Conservation (phyloP, 2,888 invertebrate species). For the Pseudoips prasinana region DNA sequence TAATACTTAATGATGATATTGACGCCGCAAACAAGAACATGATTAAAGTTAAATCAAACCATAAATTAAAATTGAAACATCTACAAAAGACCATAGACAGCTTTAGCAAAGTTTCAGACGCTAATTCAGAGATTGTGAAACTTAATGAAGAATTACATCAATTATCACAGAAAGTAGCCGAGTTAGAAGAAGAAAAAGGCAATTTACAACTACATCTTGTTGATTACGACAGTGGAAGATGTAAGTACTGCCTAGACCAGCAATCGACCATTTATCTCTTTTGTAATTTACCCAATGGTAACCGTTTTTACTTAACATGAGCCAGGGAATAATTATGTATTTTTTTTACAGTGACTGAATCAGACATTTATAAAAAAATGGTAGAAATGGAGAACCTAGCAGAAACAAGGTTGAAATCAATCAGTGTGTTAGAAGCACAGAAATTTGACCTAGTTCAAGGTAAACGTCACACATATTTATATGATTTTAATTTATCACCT, state of each 20-base stretch:
- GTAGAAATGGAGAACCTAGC: constrained; percentile 72
- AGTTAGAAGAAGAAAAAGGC: constrained; percentile 95
- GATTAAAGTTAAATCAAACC: constrained; percentile 88
- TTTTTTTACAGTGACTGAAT: constrained; percentile 68
- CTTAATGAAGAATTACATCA: constrained; percentile 84
- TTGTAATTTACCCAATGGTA: too few relatives aligned
- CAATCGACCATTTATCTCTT: too few relatives aligned
- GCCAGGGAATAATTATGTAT: neutral
- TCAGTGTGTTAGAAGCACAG: constrained; percentile 84
- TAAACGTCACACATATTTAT: constrained; percentile 45
- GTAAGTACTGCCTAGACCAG: constrained; percentile 65
- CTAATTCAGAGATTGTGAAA: constrained; percentile 85
- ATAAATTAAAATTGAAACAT: constrained; percentile 87
- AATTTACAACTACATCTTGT: constrained; percentile 93
- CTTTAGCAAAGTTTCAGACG: constrained; percentile 85
- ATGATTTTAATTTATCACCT: neutral
- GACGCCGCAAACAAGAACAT: constrained; percentile 89
- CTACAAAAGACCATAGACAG: constrained; percentile 88
- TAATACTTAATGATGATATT: constrained; percentile 85
- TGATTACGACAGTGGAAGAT: constrained; percentile 88
- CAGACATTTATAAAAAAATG: constrained; percentile 74
- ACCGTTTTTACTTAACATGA: neutral
- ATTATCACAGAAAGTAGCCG: constrained; percentile 88
- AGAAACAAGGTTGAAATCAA: constrained; percentile 81
- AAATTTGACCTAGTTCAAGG: constrained; percentile 86